A percentile compares a stretch with the other conserved stretches of the same genome.
Conservation (phyloP, 2,797 vertebrate genomes). For the Phaenicophaeus curvirostris region DNA sequence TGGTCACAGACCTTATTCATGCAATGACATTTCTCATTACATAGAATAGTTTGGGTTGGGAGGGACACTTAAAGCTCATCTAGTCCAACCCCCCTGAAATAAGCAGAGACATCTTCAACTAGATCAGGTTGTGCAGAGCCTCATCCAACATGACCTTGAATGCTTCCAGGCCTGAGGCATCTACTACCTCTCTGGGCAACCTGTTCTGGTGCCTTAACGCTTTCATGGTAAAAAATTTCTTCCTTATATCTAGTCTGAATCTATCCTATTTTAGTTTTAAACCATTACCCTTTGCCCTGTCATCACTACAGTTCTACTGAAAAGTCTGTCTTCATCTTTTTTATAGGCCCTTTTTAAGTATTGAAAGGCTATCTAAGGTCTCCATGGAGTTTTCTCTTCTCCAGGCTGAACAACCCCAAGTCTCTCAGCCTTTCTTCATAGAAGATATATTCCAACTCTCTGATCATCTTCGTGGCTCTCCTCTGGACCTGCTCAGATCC, state of each 20-base stretch:
- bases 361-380: accelerated
- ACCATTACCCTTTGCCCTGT: too few species aligned
- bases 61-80: neutral
- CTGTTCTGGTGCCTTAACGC: neutral
- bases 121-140: neutral
- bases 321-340: neutral
- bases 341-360: neutral
- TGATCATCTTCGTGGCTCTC: neutral
- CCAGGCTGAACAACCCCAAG: neutral
- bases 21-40: neutral
- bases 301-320: neutral
- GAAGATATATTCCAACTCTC: neutral
- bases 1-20: neutral
- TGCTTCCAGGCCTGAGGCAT: neutral
- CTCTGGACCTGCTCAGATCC: neutral
- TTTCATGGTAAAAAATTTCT: neutral
- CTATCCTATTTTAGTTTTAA: neutral
- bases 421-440: too few species aligned
- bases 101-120: neutral
- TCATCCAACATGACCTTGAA: accelerated
- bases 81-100: neutral
- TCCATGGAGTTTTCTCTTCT: neutral
- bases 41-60: neutral
- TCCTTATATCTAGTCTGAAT: neutral
- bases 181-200: neutral